Evolutionary conservation across 92 coral and sea anemone genomes (phyloP).

Genomic region (Heliopora coerulea): DNA sequence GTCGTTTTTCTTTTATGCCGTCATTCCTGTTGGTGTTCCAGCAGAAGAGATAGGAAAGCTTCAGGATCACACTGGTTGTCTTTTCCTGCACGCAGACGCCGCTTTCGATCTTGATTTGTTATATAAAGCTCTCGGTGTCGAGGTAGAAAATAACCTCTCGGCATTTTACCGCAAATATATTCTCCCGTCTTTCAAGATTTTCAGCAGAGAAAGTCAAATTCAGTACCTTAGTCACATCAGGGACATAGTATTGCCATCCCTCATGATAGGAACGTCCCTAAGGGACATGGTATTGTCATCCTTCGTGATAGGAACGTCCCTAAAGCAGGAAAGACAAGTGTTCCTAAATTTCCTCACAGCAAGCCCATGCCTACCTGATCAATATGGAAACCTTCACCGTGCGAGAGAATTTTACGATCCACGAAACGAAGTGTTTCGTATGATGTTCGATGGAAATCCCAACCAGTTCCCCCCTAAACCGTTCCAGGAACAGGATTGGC

Average conservation of each 20-base stretch:
- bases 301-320: constrained; percentile 29
- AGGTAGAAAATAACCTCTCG: constrained; percentile 1
- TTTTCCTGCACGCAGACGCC: constrained; percentile 17
- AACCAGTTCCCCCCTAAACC: constrained; percentile 66
- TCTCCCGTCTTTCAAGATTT: constrained; percentile 59
- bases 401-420: constrained; percentile 78
- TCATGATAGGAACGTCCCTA: no score
- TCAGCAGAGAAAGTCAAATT: constrained; percentile 57
- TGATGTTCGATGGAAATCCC: constrained; percentile 54
- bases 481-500: constrained; percentile 55
- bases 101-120: neutral
- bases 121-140: constrained; percentile 1
- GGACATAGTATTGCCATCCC: constrained; percentile 43
- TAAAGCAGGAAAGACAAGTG: constrained; percentile 1
- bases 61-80: constrained; percentile 10
- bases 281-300: no score
- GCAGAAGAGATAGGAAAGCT: constrained; percentile 23
- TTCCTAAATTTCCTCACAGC: constrained; percentile 40
- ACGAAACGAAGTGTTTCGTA: constrained; percentile 59
- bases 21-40: constrained; percentile 37
- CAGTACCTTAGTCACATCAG: constrained; percentile 58
- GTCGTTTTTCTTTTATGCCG: constrained; percentile 8
- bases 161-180: constrained; percentile 72
- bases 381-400: constrained; percentile 47
- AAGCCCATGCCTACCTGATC: constrained; percentile 67